phyloP scores from a whole-genome alignment of 2,888 invertebrate species.

The Caenorhabditis doughertyi region DNA sequence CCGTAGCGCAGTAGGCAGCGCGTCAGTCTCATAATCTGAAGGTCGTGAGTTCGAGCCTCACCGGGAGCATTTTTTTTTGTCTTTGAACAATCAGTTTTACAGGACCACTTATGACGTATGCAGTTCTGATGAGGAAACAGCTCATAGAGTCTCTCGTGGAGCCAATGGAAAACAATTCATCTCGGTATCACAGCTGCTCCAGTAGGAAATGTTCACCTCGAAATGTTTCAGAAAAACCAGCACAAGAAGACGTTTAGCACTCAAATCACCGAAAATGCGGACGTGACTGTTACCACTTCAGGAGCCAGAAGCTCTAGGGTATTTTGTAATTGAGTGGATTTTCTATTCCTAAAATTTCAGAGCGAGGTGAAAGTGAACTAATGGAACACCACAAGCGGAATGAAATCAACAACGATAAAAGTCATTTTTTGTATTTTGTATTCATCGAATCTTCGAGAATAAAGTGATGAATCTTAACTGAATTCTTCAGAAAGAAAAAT shows the following conservation, averaged over 20 bases:
- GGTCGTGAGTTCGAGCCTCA: conserved; percentile 97
- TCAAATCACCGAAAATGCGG: conserved; percentile 30
- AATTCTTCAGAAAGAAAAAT: not conserved
- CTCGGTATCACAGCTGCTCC: not conserved
- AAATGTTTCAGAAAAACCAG: conserved; percentile 7
- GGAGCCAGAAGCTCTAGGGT: conserved; percentile 10
- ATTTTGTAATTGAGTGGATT: not conserved
- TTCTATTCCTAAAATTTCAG: not conserved
- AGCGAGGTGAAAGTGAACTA: conserved; percentile 14
- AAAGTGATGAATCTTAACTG: too few species aligned
- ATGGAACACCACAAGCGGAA: too few species aligned
- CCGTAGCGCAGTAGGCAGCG: conserved; percentile 89
- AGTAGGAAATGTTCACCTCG: not conserved
- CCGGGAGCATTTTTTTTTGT: conserved; percentile 82
- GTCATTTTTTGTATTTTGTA: too few species aligned
- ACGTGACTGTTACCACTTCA: conserved; percentile 30
- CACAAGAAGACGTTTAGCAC: conserved; percentile 23
- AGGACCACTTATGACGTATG: conserved; percentile 3
- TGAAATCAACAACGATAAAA: not conserved
- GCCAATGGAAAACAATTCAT: conserved; percentile 29
- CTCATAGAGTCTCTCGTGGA: conserved; percentile 21
- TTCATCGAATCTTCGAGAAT: too few species aligned
- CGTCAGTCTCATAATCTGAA: conserved; percentile 94
- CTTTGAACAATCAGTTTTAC: not conserved
- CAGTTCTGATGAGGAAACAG: conserved; percentile 28